Percentiles rank a stretch among this genome's conserved stretches.
Evolutionary conservation across 2,113 vertebrate species (phyloP).

Genomic region (Spermophilus dauricus): DNA sequence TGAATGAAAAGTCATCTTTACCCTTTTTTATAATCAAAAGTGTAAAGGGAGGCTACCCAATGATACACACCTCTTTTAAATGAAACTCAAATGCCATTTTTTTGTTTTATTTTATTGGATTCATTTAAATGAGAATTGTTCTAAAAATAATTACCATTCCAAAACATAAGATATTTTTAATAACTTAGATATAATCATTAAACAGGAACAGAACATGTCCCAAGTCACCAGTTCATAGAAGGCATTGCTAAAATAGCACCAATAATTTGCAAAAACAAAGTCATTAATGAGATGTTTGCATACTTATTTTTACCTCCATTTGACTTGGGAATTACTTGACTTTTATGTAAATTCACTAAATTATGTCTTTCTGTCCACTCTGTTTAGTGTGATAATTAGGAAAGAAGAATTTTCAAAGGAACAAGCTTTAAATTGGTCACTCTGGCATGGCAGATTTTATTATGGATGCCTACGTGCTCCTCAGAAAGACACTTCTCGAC

Average conservation of each 20-base stretch:
- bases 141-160: background rate
- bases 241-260: background rate
- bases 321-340: constrained; percentile 49
- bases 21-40: constrained; percentile 53
- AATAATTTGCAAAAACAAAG: background rate
- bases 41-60: constrained; percentile 49
- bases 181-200: background rate
- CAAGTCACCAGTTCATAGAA: background rate
- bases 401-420: constrained; percentile 63
- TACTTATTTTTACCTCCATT: background rate
- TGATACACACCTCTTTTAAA: constrained; percentile 42
- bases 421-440: constrained; percentile 68
- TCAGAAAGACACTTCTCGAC: constrained; percentile 76
- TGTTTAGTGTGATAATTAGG: constrained; percentile 28
- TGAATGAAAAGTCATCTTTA: constrained; percentile 76
- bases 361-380: constrained; percentile 36
- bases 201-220: background rate
- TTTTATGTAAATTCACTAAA: constrained; percentile 57
- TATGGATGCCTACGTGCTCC: constrained; percentile 54
- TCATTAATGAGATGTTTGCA: background rate
- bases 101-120: constrained; percentile 36
- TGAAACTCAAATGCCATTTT: background rate
- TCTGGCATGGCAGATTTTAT: constrained; percentile 74
- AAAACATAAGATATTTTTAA: background rate
- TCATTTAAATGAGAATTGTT: constrained; percentile 49